These are phyloP conservation scores for Glossophaga mutica DNA, from an alignment of 2,797 vertebrate species.

Conservation along the genomic window DNA sequence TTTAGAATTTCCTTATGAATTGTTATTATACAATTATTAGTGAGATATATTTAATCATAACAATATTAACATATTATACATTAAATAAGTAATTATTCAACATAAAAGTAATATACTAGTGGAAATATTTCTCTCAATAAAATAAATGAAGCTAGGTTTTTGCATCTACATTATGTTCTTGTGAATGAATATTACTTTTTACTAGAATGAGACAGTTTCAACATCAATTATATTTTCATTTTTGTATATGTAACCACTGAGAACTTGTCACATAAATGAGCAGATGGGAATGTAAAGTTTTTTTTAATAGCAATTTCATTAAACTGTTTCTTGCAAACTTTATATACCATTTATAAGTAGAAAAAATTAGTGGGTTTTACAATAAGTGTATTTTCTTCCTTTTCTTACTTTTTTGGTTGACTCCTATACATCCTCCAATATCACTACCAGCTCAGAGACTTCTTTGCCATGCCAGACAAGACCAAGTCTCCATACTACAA, in stretches of 20 bases:
- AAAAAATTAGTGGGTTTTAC: neutral
- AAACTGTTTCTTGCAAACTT: neutral
- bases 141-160: neutral
- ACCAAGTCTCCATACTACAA: neutral
- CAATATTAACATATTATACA: neutral
- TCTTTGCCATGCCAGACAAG: neutral
- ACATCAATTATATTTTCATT: neutral
- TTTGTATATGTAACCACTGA: neutral
- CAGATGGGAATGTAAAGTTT: neutral
- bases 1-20: neutral
- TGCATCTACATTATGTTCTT: neutral
- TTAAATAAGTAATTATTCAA: conserved; percentile 7
- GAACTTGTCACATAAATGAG: neutral
- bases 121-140: neutral
- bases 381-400: neutral
- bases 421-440: neutral
- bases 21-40: neutral
- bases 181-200: conserved; percentile 17
- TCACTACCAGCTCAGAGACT: neutral
- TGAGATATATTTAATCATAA: neutral
- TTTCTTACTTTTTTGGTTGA: neutral
- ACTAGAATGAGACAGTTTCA: neutral
- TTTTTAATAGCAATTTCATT: neutral
- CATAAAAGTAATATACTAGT: neutral
- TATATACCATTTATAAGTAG: neutral